These are phyloP conservation scores for Caenorhabditis sinica DNA, from an alignment of 2,888 invertebrate genomes.

Conservation along the genomic window DNA sequence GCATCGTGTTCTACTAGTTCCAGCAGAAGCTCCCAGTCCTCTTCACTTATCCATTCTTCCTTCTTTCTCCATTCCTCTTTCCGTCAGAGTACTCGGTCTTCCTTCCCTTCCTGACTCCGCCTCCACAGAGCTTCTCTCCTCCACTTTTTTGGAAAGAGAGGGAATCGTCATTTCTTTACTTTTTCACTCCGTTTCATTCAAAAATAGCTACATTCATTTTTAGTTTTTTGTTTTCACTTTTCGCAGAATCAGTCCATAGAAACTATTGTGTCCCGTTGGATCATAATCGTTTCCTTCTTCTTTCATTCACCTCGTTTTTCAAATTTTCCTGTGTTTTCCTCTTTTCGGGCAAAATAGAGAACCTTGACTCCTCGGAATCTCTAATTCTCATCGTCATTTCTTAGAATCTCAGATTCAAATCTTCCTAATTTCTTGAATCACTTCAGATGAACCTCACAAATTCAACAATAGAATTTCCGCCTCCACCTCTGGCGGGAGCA, in stretches of 20 bases:
- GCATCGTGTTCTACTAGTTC: conserved; percentile 22
- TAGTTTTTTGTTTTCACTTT: conserved; percentile 7
- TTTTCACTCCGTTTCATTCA: conserved; percentile 25
- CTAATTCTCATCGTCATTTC: neutral
- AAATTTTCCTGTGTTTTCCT: neutral
- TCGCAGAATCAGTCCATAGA: conserved; percentile 13
- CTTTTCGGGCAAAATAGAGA: neutral
- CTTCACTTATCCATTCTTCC: conserved; percentile 35
- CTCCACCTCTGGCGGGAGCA: conserved; percentile 63
- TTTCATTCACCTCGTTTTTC: conserved; percentile 4
- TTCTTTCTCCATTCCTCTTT: conserved; percentile 22
- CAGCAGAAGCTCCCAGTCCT: conserved; percentile 9
- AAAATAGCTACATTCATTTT: conserved; percentile 3
- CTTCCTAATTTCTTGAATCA: neutral
- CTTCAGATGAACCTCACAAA: conserved; percentile 56
- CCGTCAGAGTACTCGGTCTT: conserved; percentile 41
- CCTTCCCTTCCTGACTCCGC: conserved; percentile 25
- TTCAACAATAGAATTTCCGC: conserved; percentile 57
- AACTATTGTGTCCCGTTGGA: conserved; percentile 24
- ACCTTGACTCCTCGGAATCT: neutral
- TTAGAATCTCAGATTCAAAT: neutral
- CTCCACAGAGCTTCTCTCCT: conserved; percentile 43
- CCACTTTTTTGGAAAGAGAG: conserved; percentile 14
- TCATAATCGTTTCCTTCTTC: conserved; percentile 41
- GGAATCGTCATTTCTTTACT: conserved; percentile 36